Conservation (phyloP, 2,797 vertebrate species). For the Esox lucius region DNA sequence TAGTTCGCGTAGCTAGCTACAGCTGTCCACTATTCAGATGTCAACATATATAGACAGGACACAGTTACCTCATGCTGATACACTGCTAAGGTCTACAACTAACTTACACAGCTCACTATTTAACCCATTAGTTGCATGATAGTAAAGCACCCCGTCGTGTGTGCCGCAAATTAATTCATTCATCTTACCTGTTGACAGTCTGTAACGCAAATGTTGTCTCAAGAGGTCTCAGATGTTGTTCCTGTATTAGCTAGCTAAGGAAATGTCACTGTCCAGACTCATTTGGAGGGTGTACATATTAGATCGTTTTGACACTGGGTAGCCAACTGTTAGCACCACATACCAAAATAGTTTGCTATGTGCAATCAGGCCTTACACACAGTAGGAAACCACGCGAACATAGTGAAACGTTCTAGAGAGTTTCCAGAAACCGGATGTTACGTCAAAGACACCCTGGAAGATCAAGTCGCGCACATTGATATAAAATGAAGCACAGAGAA, state of each 20-base stretch:
- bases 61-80: not conserved
- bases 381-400: slow-evolving; percentile 54
- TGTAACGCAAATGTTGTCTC: not conserved
- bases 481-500: too few relatives aligned
- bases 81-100: not conserved
- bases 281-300: not conserved
- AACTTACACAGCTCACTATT: not conserved
- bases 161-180: not conserved
- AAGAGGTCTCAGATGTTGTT: not conserved
- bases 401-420: slow-evolving; percentile 53
- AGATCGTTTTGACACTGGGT: not conserved
- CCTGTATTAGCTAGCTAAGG: not conserved
- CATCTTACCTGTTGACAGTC: slow-evolving; percentile 10
- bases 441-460: not conserved
- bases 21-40: not conserved
- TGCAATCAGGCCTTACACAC: not conserved
- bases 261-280: not conserved
- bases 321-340: not conserved
- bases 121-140: not conserved
- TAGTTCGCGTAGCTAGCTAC: slow-evolving; percentile 20
- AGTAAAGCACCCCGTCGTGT: not conserved
- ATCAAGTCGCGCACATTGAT: too few relatives aligned
- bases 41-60: not conserved
- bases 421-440: slow-evolving; percentile 21
- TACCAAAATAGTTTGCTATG: not conserved